Evolutionary conservation across 2,113 vertebrate species (phyloP), one percentile per base, ranked within the genome.

Genomic region (Clupea harengus): DNA sequence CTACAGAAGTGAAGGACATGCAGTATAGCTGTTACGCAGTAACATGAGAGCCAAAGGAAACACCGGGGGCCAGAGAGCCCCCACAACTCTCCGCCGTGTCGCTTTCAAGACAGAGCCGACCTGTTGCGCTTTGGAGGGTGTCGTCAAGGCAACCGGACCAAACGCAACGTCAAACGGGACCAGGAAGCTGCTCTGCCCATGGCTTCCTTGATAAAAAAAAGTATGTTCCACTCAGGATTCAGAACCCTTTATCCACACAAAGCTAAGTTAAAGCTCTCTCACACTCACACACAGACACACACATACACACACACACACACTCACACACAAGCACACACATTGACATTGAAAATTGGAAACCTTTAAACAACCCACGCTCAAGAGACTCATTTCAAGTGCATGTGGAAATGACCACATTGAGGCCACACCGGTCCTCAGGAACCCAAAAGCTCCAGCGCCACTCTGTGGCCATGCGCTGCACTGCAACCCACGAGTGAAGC

Each of bases 371-470:
- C 28, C 67, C 67, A 32, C 67, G 32, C 4, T 75, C 15, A 32
- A 78, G 72, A 9, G 6, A 32, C 11, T 39, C 10, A 39, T 13
- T 78, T 39, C 0, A 9, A 72, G 28, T 72, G n/a, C 9, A 72
- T 17, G 64, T 10, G 22, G 64, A 67, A 67, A 67, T 32, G 82
- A 60, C 28, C 3, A 28, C 6, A 10, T 32, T 32, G 28, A 72
- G 64, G 10, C 72, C 72, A 78, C 11, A 15, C 13, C 39, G 32
- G 28, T 78, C 72, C 20, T 44, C 28, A 78, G 2, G 50, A 85
- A 81, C 83, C 78, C 82, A 89, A 89, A 80, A 54, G 81, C 91
- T 93, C 92, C 91, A 93, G 89, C 92, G 92, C 92, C 94, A 90
- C 90, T 92, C 82, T 88, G 94, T 94, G 94, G 94, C 17, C 25